phyloP scores from a whole-genome alignment of 2,888 invertebrate genomes.

The Saturnia japonica region DNA sequence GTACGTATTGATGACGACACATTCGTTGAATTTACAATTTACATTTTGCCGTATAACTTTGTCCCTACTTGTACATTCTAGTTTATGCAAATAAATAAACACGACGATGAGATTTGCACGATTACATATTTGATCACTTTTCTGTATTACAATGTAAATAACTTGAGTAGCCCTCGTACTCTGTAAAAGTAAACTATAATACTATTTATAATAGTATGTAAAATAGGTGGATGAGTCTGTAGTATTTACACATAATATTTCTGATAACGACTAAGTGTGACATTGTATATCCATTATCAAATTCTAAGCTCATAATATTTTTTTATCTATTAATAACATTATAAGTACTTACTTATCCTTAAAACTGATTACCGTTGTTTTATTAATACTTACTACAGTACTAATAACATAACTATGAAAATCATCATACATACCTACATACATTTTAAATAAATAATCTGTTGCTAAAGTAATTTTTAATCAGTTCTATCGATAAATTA shows the following conservation, averaged over 20 bases:
- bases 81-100: neutral
- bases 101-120: neutral
- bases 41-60: neutral
- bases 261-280: neutral
- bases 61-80: neutral
- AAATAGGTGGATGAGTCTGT: neutral
- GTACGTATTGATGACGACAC: no score
- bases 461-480: neutral
- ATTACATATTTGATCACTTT: neutral
- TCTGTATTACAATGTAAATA: neutral
- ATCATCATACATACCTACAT: neutral
- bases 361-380: neutral
- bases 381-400: neutral
- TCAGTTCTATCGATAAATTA: no score
- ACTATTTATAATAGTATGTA: no score
- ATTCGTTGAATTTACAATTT: constrained; percentile 1
- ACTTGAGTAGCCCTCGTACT: neutral
- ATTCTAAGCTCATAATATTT: neutral
- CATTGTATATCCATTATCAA: neutral
- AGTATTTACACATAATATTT: neutral
- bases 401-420: neutral
- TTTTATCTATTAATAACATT: neutral
- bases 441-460: neutral
- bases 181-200: neutral
- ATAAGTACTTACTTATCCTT: neutral